These are phyloP conservation scores for Sebastes steindachneri DNA, from an alignment of 2,797 vertebrate genomes.

Conservation along the genomic window DNA sequence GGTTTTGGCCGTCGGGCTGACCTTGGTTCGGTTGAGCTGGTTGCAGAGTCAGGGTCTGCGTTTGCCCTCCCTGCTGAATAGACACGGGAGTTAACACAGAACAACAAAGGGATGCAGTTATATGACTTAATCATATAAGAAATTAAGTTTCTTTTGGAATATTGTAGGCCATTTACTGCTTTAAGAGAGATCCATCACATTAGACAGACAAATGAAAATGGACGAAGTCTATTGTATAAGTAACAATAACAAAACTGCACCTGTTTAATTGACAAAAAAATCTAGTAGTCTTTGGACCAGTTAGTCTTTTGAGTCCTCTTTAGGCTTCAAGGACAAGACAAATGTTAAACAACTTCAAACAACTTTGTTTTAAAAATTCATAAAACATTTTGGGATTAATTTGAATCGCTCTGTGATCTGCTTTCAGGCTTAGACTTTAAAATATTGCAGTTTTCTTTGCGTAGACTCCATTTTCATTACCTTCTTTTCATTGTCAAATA, in stretches of 20 bases:
- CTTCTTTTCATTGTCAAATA: neutral
- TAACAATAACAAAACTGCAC: neutral
- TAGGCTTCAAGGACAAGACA: neutral
- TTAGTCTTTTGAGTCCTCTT: neutral
- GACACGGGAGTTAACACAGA: constrained; percentile 21
- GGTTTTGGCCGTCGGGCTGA: constrained; percentile 72
- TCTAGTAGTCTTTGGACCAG: neutral
- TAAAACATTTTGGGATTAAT: neutral
- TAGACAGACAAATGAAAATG: neutral
- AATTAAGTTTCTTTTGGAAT: neutral
- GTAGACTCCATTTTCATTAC: neutral
- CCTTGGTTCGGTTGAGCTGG: constrained; percentile 73
- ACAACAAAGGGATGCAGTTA: neutral
- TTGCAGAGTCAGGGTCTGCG: constrained; percentile 89
- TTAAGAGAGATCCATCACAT: neutral
- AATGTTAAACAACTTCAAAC: neutral
- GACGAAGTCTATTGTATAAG: neutral
- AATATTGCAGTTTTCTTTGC: neutral
- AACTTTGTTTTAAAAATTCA: neutral
- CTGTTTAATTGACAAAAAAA: neutral
- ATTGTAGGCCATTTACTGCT: neutral
- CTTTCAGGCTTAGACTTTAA: neutral
- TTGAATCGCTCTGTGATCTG: neutral
- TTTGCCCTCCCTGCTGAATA: constrained; percentile 85
- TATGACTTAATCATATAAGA: neutral